Base-by-base conservation (phyloP, 2,113 vertebrate genomes). In the Spea multiplicata region DNA sequence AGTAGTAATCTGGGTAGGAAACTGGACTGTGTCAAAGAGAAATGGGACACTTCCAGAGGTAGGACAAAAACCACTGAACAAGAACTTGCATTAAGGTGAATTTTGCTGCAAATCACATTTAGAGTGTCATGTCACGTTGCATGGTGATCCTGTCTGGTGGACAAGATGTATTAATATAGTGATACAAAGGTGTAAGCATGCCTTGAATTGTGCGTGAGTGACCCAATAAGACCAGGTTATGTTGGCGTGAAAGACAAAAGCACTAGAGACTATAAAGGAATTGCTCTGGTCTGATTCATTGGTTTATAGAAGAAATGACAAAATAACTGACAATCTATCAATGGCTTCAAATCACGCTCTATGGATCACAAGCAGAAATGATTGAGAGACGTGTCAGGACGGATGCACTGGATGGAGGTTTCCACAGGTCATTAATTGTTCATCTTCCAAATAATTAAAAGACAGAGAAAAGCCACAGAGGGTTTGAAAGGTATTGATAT, bases 381-480 rank as follows among this genome's bases (percentile, higher is more conserved):
- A 9, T 68, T 3, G 13, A 48, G 30, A 68, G 48, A 3, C 48
- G 10, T 13, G 8, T 59, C 6, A 52, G 6, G 50, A 59, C 14
- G 55, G 66, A 55, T 9, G 66, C 7, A 46, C 6, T 4, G 2
- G 16, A 6, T n/a, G 47, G 48, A 70, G 8, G 17, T 59, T 74
- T 68, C 48, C n/a, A 62, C 47, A 50, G 44, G 8, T 57, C 64
- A 74, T 6, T 45, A 61, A 70, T 76, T 30, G 55, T 44, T 69
- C 47, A 14, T 16, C 12, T 59, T 45, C 45, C 12, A 68, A 69
- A 77, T 69, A 77, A 77, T 77, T 69, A 61, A 69, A 74, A 68
- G 52, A 57, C 45, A 8, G 16, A 45, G 55, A 77, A 76, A 59
- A 44, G 52, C 48, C 45, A 77, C 66, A 61, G 44, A 50, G 75